phyloP scores from a whole-genome alignment of 2,888 invertebrate species.

The Sinotaia quadrata region DNA sequence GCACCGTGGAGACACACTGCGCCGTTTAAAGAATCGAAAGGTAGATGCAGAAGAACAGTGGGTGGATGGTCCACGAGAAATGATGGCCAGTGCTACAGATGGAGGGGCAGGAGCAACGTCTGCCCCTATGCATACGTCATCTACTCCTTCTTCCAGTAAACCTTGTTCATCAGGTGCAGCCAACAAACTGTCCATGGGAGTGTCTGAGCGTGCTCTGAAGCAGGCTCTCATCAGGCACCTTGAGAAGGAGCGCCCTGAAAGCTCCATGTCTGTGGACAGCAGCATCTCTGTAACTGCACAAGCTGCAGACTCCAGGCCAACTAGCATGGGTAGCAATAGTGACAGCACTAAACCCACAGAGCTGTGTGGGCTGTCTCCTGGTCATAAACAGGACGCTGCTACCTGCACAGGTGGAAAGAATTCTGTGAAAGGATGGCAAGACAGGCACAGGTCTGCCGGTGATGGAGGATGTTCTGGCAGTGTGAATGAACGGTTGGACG shows the following conservation, averaged over 20 bases:
- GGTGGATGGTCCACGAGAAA: conserved; percentile 70
- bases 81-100: conserved; percentile 45
- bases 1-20: conserved; percentile 22
- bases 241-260: conserved; percentile 58
- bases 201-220: conserved; percentile 39
- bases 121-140: conserved; percentile 39
- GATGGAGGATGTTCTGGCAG: conserved; percentile 26
- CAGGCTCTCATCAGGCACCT: conserved; percentile 43
- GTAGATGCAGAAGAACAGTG: conserved; percentile 76
- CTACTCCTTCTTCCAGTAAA: conserved; percentile 27
- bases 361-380: background rate
- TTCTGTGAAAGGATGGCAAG: background rate
- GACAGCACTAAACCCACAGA: conserved; percentile 40
- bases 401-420: background rate
- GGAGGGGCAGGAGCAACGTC: conserved; percentile 4
- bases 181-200: conserved; percentile 24
- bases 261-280: conserved; percentile 56
- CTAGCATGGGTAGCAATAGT: conserved; percentile 45
- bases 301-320: conserved; percentile 55
- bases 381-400: background rate
- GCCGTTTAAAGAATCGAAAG: conserved; percentile 79
- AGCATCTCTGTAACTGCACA: conserved; percentile 51
- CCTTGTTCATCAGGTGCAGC: conserved; percentile 30
- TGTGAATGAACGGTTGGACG: conserved; percentile 4
- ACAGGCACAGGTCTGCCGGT: conserved; percentile 14